phyloP scores from a whole-genome alignment of 2,888 invertebrate species.

The Cephus pulcher region DNA sequence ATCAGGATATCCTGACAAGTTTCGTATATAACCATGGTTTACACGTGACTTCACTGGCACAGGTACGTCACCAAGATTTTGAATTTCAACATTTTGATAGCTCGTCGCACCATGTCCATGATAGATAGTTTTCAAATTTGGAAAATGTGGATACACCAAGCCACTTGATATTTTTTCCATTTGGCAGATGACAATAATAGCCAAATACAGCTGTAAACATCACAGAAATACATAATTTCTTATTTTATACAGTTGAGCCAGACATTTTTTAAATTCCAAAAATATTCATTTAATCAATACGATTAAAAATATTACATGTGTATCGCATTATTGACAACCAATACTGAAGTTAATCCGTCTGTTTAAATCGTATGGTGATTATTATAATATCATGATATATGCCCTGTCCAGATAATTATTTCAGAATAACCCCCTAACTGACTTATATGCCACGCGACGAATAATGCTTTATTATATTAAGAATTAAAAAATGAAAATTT shows the following conservation, averaged over 20 bases:
- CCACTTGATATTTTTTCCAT: slow-evolving; percentile 46
- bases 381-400: too few relatives aligned
- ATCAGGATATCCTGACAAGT: not conserved
- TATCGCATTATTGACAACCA: too few relatives aligned
- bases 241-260: not conserved
- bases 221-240: not conserved
- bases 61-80: slow-evolving; percentile 47
- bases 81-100: slow-evolving; percentile 55
- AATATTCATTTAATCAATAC: not conserved
- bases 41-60: slow-evolving; percentile 32
- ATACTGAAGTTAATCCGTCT: too few relatives aligned
- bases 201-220: slow-evolving; percentile 43
- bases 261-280: not conserved
- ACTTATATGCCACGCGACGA: not conserved
- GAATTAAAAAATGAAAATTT: not conserved
- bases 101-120: slow-evolving; percentile 58
- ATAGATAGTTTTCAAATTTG: slow-evolving; percentile 49
- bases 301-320: too few relatives aligned
- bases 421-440: not conserved
- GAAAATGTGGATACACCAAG: slow-evolving; percentile 37
- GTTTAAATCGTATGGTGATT: too few relatives aligned
- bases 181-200: slow-evolving; percentile 35
- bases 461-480: not conserved
- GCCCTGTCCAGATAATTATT: not conserved
- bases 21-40: not conserved